Percentiles rank a stretch among this genome's conserved stretches.
Conservation (phyloP, 2,888 invertebrate genomes). For the Drosophila mettleri region DNA sequence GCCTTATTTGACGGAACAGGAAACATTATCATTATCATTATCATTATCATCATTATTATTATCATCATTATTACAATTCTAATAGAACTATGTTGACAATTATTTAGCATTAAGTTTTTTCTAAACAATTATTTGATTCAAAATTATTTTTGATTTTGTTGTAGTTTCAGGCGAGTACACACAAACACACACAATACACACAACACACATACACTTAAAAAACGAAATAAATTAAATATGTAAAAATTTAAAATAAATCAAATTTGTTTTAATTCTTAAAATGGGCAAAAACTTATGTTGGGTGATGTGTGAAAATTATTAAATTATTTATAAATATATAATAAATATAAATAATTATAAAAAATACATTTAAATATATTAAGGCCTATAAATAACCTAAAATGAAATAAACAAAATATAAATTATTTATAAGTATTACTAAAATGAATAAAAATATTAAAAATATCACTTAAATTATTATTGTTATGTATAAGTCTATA, state of each 20-base stretch:
- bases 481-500: not conserved
- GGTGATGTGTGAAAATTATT: not conserved
- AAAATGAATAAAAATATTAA: not conserved
- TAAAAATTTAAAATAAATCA: constrained; percentile 58
- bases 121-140: constrained; percentile 54
- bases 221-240: constrained; percentile 69
- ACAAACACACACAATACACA: constrained; percentile 17
- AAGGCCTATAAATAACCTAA: too few species aligned
- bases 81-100: constrained; percentile 40
- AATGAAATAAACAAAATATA: too few species aligned
- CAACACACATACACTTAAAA: constrained; percentile 40
- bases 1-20: constrained; percentile 56
- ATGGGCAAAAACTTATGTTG: not conserved
- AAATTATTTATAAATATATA: not conserved
- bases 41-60: constrained; percentile 2
- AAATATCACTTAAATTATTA: not conserved
- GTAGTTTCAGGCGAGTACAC: constrained; percentile 48
- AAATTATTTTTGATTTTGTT: constrained; percentile 57
- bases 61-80: constrained; percentile 9
- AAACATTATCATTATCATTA: constrained; percentile 17
- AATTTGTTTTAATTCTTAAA: constrained; percentile 22
- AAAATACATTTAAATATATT: too few species aligned
- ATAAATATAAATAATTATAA: not conserved
- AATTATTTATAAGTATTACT: not conserved
- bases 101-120: constrained; percentile 64